Evolutionary conservation across 2,113 vertebrate species (phyloP).

Genomic region (Oxyruncus cristatus): DNA sequence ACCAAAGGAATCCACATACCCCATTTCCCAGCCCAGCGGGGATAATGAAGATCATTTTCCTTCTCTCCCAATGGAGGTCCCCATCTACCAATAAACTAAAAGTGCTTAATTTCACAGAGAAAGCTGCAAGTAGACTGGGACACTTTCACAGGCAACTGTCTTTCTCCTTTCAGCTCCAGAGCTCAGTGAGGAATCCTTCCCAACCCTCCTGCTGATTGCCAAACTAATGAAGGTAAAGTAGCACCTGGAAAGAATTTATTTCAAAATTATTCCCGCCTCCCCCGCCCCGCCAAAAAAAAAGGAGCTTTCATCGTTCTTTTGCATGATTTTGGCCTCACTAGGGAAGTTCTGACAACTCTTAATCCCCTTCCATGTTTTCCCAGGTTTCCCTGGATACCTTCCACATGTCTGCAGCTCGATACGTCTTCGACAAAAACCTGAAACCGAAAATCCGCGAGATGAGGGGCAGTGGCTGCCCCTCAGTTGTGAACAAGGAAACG

Average conservation of each 20-base stretch:
- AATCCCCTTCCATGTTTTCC: neutral
- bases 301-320: neutral
- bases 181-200: slow-evolving; percentile 90
- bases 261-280: too few species aligned
- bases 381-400: slow-evolving; percentile 91
- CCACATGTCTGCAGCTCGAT: slow-evolving; percentile 85
- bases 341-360: neutral
- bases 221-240: slow-evolving; percentile 93
- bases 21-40: neutral
- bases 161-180: slow-evolving; percentile 82
- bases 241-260: neutral
- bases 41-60: neutral
- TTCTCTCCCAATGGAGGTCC: neutral
- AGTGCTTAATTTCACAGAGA: neutral
- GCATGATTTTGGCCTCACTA: neutral
- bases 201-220: slow-evolving; percentile 88
- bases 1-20: rapidly evolving
- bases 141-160: neutral
- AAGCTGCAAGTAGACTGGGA: neutral
- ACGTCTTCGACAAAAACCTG: slow-evolving; percentile 87
- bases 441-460: slow-evolving; percentile 85
- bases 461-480: slow-evolving; percentile 60
- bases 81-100: neutral
- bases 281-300: too few species aligned
- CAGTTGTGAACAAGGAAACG: slow-evolving; percentile 26